Base-by-base conservation (phyloP, 2,888 invertebrate species). In the Malthinus seriepunctatus region DNA sequence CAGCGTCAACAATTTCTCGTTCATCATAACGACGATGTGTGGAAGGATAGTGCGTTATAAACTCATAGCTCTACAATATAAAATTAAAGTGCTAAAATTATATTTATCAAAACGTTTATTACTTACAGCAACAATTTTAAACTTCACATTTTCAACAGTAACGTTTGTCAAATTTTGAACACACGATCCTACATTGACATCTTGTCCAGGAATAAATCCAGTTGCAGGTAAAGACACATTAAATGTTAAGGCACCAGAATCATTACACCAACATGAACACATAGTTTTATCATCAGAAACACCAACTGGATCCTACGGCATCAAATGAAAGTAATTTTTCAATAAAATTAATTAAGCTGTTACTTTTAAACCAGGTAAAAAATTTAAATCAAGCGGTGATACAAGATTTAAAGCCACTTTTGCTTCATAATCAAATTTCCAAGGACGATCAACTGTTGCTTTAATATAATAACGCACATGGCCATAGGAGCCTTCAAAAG, bases 141-240 rank as follows among this genome's bases (percentile, higher is more conserved):
- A 58, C 33, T 53, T 50, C 3, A 58, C 53, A 9, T 4, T 1
- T 35, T 58, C 38, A 2, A 47, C 58, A 44, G 8, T 53, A 33
- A 53, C 46, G 10, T 53, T 58, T 9, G 90, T 90, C 67, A 85
- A 83, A 76, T 93, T 93, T 66, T 89, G 88, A 50, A 90, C 81
- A 70, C 88, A 87, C 42, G 90, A 81, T 42, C 83, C 82, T 8
- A 91, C 79, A 0, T 88, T 87, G 68, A 93, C 86, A 37, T 82
- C 79, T 79, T 93, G 91, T 0, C 91, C 91, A 1, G 90, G 87
- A 39, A 89, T 88, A 75, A 86, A 90, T 1, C 92, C 92, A 5
- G 86, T 45, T 8, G 14, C 23, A 9, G 58, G 58, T 3, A 59
- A 6, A 33, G 58, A 54, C 8, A 59, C 33, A 9, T 50, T 32